Evolutionary conservation across 2,113 vertebrate species (phyloP).

Genomic region (Penelope pileata): DNA sequence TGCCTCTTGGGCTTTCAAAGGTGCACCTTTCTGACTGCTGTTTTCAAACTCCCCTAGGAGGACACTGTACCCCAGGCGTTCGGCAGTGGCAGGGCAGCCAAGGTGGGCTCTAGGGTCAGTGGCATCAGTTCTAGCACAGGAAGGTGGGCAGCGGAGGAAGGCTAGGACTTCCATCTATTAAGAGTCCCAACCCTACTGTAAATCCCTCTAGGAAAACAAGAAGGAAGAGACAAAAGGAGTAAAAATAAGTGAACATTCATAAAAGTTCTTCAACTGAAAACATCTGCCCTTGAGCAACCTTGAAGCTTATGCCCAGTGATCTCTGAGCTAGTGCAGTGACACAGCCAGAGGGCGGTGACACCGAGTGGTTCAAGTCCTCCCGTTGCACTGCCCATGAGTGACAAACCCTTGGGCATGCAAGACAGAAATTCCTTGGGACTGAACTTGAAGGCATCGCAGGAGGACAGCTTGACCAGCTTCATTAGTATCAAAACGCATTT

Average conservation of each 20-base stretch:
- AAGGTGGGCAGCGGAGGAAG: background rate
- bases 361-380: background rate
- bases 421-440: background rate
- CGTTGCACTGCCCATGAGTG: background rate
- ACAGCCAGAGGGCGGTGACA: background rate
- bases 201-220: background rate
- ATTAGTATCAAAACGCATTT: conserved; percentile 32
- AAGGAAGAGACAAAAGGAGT: background rate
- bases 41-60: background rate
- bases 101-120: background rate
- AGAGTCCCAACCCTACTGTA: background rate
- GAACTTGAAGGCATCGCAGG: conserved; percentile 1
- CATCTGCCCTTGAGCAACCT: background rate
- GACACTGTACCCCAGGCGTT: background rate
- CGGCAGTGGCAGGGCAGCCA: background rate
- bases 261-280: background rate
- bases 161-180: background rate
- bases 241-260: background rate
- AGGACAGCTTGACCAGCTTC: conserved; percentile 45
- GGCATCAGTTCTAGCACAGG: background rate
- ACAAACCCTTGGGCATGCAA: conserved; percentile 12
- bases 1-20: background rate
- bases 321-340: background rate
- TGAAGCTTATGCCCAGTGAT: background rate
- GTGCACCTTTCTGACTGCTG: background rate